phyloP scores from a whole-genome alignment of 2,797 vertebrate genomes.

The Coregonus suidteri region DNA sequence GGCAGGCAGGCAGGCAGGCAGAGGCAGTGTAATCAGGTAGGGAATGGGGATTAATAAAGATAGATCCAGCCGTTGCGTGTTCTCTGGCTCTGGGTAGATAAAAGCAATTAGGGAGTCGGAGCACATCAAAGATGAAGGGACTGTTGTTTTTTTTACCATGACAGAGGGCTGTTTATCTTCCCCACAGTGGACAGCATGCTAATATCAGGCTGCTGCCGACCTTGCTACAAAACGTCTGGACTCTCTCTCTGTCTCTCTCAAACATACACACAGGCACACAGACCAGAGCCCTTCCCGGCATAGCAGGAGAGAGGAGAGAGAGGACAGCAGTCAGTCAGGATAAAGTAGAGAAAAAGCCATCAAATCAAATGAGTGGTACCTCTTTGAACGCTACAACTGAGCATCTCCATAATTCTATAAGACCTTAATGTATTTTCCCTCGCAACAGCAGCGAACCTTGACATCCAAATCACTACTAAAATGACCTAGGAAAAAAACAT shows the following conservation, averaged over 20 bases:
- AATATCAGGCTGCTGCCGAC: neutral
- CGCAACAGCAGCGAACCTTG: no score
- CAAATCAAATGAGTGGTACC: neutral
- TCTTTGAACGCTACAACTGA: neutral
- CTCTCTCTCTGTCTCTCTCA: neutral
- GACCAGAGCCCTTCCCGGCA: neutral
- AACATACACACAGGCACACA: neutral
- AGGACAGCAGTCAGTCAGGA: neutral
- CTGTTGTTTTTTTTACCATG: neutral
- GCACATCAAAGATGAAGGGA: conserved; percentile 1
- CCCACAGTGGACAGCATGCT: neutral
- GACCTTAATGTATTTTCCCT: no score
- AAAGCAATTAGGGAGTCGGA: conserved; percentile 1
- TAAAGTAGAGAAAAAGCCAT: neutral
- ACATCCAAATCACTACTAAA: no score
- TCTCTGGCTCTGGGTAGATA: neutral
- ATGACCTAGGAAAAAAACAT: no score
- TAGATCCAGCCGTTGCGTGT: neutral
- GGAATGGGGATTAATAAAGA: conserved; percentile 1
- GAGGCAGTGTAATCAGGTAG: neutral
- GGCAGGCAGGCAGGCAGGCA: neutral
- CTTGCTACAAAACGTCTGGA: neutral
- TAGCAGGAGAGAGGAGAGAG: neutral
- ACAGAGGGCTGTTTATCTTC: conserved; percentile 8
- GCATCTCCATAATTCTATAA: no score